These are phyloP conservation scores for Telenomus remus DNA, from an alignment of 1,140 invertebrate genomes.

Conservation along the genomic window DNA sequence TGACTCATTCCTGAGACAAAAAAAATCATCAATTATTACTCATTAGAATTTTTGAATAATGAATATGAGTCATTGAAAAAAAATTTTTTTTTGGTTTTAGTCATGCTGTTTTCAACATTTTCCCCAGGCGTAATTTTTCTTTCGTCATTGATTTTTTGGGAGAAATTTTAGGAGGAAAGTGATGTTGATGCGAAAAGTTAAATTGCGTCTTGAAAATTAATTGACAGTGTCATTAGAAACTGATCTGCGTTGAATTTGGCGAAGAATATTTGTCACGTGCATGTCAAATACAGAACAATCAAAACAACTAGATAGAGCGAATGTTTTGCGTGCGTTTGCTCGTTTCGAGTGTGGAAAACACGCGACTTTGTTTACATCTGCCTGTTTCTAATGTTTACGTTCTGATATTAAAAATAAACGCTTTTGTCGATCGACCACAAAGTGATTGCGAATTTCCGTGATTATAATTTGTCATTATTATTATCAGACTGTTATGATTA, in stretches of 20 bases:
- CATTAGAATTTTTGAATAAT: too few species aligned
- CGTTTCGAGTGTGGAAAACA: neutral
- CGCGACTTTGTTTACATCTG: constrained; percentile 1
- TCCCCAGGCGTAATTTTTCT: too few species aligned
- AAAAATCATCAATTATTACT: constrained; percentile 8
- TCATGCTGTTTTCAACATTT: too few species aligned
- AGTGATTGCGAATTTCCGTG: constrained; percentile 20
- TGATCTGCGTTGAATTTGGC: too few species aligned
- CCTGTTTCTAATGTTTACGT: neutral
- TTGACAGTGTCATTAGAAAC: neutral
- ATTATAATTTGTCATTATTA: constrained; percentile 14
- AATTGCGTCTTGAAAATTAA: constrained; percentile 10
- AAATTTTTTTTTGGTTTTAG: too few species aligned
- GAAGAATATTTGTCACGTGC: too few species aligned
- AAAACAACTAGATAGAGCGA: too few species aligned
- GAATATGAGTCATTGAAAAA: too few species aligned
- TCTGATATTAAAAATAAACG: constrained; percentile 23
- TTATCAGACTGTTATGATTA: too few species aligned
- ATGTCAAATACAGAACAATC: too few species aligned
- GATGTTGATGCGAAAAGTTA: neutral
- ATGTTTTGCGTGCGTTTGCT: neutral
- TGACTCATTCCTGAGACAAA: constrained; percentile 33
- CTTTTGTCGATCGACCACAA: constrained; percentile 15
- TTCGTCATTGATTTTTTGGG: too few species aligned
- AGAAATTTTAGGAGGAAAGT: too few species aligned